Percentiles rank a stretch among this genome's conserved stretches.
These are phyloP conservation scores for Collichthys lucidus DNA, from an alignment of 2,113 vertebrate genomes.

Conservation along the genomic window DNA sequence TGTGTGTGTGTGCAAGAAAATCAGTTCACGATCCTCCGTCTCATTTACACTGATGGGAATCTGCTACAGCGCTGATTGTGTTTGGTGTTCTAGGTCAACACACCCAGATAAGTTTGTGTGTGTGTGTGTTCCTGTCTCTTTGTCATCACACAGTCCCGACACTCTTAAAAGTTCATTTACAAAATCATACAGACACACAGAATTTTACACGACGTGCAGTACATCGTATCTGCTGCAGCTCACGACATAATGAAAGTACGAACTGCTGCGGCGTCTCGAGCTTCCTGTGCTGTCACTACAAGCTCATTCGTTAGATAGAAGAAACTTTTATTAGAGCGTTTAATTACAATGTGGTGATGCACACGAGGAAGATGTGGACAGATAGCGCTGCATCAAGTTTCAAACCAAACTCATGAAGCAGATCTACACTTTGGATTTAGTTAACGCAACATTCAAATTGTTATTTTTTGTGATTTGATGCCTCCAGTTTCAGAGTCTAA, in stretches of 20 bases:
- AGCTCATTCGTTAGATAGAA: neutral
- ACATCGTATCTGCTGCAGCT: neutral
- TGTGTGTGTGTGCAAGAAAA: slow-evolving; percentile 71
- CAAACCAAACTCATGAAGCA: neutral
- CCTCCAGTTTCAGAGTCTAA: too few relatives aligned
- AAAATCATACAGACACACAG: neutral
- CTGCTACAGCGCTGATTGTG: slow-evolving; percentile 73
- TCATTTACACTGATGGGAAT: slow-evolving; percentile 77
- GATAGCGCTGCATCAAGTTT: neutral
- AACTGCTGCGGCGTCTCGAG: too few relatives aligned
- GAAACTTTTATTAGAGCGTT: neutral
- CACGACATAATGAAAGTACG: neutral
- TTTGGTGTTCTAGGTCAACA: slow-evolving; percentile 76
- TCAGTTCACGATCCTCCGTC: slow-evolving; percentile 59
- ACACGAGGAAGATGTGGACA: neutral
- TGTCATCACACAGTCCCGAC: neutral
- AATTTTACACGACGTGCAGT: neutral
- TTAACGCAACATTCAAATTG: too few relatives aligned
- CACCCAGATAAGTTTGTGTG: slow-evolving; percentile 46
- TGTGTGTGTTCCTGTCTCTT: neutral
- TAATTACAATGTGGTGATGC: neutral
- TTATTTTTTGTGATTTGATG: too few relatives aligned
- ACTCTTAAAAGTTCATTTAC: slow-evolving; percentile 5
- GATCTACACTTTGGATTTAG: neutral
- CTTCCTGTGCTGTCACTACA: too few relatives aligned